Percentiles rank a stretch among this genome's conserved stretches.
These are phyloP conservation scores for Trididemnum nubilum DNA, from an alignment of 23 tunicate genomes.

Conservation along the genomic window DNA sequence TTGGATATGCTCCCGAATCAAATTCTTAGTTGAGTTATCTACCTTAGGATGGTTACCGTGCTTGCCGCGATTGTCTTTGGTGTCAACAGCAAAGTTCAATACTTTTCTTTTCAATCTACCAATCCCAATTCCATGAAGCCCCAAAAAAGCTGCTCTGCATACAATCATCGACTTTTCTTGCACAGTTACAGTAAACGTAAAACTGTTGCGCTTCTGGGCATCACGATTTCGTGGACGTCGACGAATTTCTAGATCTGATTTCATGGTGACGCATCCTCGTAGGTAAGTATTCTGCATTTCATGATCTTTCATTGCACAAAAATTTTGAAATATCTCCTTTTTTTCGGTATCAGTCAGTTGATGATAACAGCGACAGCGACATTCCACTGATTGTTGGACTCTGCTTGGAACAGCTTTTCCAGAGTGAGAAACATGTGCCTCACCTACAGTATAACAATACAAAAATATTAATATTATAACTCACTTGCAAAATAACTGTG, in stretches of 20 bases:
- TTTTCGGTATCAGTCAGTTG: not conserved
- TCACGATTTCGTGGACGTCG: not conserved
- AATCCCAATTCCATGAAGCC: constrained; percentile 5
- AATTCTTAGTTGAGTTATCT: not conserved
- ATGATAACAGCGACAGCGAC: constrained; percentile 5
- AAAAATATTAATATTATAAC: too few species aligned
- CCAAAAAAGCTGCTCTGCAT: constrained; percentile 1
- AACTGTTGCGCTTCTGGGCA: not conserved
- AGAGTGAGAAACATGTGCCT: not conserved
- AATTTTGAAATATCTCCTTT: not conserved
- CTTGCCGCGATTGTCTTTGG: too few species aligned
- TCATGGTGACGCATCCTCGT: not conserved
- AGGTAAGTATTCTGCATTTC: constrained; percentile 1
- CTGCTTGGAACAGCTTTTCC: not conserved
- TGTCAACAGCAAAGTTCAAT: too few species aligned
- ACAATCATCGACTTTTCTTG: not conserved
- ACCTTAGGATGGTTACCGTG: too few species aligned
- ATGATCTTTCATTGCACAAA: not conserved
- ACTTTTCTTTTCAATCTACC: too few species aligned
- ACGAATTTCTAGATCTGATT: not conserved
- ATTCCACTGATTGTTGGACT: not conserved
- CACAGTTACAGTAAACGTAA: not conserved
- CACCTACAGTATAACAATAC: not conserved
- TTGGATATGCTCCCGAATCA: not conserved
- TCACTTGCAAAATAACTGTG: too few species aligned